A percentile compares a stretch with the other conserved stretches of the same genome.
Conservation (phyloP, 2,113 vertebrate genomes). For the Sakesphorus luctuosus region DNA sequence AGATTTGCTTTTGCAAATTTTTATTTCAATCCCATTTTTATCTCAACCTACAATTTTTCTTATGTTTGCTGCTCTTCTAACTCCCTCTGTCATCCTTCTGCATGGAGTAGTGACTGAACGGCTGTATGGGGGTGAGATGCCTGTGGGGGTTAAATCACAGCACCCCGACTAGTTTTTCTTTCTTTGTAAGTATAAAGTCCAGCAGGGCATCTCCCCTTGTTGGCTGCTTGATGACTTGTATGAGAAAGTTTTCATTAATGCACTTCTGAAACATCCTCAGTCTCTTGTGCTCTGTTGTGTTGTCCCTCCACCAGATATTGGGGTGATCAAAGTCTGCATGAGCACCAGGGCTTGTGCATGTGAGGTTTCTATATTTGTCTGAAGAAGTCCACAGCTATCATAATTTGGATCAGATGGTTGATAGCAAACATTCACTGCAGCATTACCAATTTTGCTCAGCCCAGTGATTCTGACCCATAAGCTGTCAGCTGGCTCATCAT, state of each 20-base stretch:
- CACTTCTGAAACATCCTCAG: not conserved
- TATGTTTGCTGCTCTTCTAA: not conserved
- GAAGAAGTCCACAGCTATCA: not conserved
- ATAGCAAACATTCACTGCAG: not conserved
- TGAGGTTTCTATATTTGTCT: not conserved
- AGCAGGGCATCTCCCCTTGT: not conserved
- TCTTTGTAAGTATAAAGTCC: not conserved
- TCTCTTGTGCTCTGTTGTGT: not conserved
- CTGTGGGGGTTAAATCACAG: not conserved
- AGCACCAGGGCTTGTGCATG: not conserved
- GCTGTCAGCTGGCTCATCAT: not conserved
- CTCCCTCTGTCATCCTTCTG: not conserved
- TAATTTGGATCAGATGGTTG: not conserved
- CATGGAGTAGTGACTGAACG: not conserved
- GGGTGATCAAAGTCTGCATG: not conserved
- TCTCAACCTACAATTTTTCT: not conserved
- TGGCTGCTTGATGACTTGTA: not conserved
- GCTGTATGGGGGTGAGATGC: not conserved
- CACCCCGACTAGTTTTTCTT: not conserved
- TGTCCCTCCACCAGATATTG: not conserved
- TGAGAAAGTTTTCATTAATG: not conserved
- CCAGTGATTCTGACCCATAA: not conserved
- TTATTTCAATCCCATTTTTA: not conserved
- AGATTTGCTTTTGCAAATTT: fast-evolving
- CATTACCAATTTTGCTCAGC: not conserved